A percentile compares a stretch with the other conserved stretches of the same genome.
phyloP scores from a whole-genome alignment of 2,113 vertebrate genomes.

The Podilymbus podiceps region DNA sequence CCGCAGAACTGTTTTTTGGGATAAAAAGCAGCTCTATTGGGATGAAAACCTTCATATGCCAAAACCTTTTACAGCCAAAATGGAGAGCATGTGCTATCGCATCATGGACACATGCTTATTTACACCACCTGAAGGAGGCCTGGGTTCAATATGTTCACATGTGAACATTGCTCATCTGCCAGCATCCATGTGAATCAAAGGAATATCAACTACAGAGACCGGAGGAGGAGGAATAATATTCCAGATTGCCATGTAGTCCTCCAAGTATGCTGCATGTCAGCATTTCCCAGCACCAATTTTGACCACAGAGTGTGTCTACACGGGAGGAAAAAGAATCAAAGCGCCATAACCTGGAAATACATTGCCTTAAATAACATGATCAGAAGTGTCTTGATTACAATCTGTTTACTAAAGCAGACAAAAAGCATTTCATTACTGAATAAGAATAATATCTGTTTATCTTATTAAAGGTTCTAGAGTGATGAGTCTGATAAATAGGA shows the following conservation, averaged over 20 bases:
- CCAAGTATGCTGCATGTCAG: not conserved
- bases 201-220: not conserved
- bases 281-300: not conserved
- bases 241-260: not conserved
- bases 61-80: not conserved
- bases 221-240: not conserved
- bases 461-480: not conserved
- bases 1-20: not conserved
- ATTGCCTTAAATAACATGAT: not conserved
- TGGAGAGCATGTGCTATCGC: not conserved
- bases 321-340: not conserved
- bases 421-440: not conserved
- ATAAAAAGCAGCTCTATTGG: not conserved
- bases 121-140: not conserved
- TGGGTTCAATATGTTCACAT: not conserved
- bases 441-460: not conserved
- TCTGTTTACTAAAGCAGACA: not conserved
- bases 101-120: not conserved
- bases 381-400: not conserved
- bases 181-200: not conserved
- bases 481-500: not conserved
- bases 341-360: accelerated
- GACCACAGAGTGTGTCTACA: not conserved
- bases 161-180: not conserved
- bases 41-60: not conserved